Conservation (phyloP, 37 sponge, comb jelly and placozoan genomes). For the Haliclona indistincta region DNA sequence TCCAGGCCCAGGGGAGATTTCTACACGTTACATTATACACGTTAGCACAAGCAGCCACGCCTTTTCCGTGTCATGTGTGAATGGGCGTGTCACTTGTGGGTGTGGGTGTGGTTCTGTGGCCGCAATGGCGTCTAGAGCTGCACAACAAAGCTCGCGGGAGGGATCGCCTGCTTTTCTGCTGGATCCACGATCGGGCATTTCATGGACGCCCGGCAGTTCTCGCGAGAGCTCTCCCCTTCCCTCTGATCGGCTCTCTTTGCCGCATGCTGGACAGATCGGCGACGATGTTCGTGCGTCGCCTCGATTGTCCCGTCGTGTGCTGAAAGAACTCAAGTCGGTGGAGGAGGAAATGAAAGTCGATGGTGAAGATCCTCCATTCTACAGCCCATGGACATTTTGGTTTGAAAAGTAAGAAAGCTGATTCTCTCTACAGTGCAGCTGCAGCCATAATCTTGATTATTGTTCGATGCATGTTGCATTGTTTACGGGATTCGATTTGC, state of each 20-base stretch:
- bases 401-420: constrained; percentile 73
- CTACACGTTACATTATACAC: too few relatives aligned
- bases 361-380: constrained; percentile 4
- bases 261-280: not conserved
- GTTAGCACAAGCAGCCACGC: too few relatives aligned
- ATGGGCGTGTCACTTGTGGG: not conserved
- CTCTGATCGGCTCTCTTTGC: not conserved
- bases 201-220: not conserved
- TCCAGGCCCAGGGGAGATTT: too few relatives aligned
- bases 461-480: too few relatives aligned
- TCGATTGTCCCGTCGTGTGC: constrained; percentile 5
- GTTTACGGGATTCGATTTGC: too few relatives aligned
- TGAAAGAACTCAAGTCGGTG: constrained; percentile 37
- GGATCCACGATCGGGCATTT: too few relatives aligned
- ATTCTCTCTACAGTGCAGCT: too few relatives aligned
- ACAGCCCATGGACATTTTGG: constrained; percentile 78
- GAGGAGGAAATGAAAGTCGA: not conserved
- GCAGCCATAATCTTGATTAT: too few relatives aligned
- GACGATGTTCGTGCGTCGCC: constrained; percentile 6
- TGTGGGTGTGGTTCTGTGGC: not conserved
- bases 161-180: too few relatives aligned
- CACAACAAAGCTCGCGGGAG: not conserved
- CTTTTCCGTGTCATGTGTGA: too few relatives aligned
- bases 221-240: not conserved
- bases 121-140: not conserved